These are phyloP conservation scores for Pardalotus punctatus DNA, from an alignment of 2,113 vertebrate genomes.

Conservation along the genomic window DNA sequence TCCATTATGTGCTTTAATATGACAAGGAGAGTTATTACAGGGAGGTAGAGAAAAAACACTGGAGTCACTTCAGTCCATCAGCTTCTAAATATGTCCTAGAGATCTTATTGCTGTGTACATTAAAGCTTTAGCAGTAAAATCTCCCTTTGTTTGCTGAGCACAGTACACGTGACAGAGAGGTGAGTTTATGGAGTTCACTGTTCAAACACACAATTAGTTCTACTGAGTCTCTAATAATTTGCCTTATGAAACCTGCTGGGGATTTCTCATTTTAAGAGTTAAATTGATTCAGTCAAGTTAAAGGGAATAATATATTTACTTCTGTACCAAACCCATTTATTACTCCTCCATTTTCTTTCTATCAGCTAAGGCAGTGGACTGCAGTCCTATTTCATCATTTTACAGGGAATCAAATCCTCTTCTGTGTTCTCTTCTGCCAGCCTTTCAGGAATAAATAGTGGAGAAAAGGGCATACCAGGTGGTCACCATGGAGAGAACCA, in stretches of 20 bases:
- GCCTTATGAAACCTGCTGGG: neutral
- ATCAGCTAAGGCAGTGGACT: neutral
- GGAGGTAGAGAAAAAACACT: neutral
- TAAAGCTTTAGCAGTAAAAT: conserved; percentile 2
- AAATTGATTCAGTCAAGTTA: neutral
- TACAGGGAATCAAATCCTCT: neutral
- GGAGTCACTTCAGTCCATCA: neutral
- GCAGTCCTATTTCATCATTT: neutral
- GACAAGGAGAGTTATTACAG: neutral
- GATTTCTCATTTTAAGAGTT: neutral
- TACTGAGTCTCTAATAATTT: neutral
- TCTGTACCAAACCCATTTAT: neutral
- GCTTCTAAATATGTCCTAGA: neutral
- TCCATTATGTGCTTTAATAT: neutral
- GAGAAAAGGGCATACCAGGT: neutral
- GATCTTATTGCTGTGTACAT: neutral
- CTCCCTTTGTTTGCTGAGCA: conserved; percentile 12
- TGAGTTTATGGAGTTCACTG: neutral
- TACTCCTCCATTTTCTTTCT: neutral
- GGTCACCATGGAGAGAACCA: neutral
- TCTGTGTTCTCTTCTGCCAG: neutral
- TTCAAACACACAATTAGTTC: conserved; percentile 4
- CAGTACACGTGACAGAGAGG: neutral
- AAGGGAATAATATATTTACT: neutral
- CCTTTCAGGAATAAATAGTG: neutral